A percentile compares a stretch with the other conserved stretches of the same genome.
These are phyloP conservation scores for Carcharodon carcharias DNA, from an alignment of 2,797 vertebrate genomes.

Conservation along the genomic window DNA sequence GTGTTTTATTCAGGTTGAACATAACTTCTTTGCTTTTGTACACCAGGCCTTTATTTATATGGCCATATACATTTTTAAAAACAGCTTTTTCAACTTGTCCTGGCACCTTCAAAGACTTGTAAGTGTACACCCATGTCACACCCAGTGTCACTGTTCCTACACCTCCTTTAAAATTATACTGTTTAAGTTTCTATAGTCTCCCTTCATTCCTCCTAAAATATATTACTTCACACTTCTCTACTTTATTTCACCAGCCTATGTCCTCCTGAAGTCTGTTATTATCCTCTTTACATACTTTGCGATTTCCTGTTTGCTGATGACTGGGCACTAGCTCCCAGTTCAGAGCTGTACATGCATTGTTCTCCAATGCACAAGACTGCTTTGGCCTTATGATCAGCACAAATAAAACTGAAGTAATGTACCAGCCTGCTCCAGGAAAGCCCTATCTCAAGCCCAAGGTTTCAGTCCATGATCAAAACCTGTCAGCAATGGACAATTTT, in stretches of 20 bases:
- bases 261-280: neutral
- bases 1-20: neutral
- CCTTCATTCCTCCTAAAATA: neutral
- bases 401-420: neutral
- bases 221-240: neutral
- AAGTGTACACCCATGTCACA: neutral
- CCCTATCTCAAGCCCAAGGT: too few relatives aligned
- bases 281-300: too few relatives aligned
- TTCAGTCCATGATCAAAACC: too few relatives aligned
- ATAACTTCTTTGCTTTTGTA: neutral
- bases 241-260: neutral
- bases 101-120: neutral
- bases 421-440: too few relatives aligned
- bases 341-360: neutral
- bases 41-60: neutral
- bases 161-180: neutral
- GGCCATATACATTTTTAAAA: neutral
- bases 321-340: too few relatives aligned
- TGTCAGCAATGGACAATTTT: too few relatives aligned
- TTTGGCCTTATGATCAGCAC: neutral
- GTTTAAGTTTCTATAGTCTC: neutral
- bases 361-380: neutral
- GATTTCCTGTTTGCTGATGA: neutral
- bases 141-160: neutral
- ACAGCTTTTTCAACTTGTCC: neutral